Percentiles rank a stretch among this genome's conserved stretches.
Evolutionary conservation across 2,113 vertebrate species (phyloP).

Genomic region (Siniperca knerii): DNA sequence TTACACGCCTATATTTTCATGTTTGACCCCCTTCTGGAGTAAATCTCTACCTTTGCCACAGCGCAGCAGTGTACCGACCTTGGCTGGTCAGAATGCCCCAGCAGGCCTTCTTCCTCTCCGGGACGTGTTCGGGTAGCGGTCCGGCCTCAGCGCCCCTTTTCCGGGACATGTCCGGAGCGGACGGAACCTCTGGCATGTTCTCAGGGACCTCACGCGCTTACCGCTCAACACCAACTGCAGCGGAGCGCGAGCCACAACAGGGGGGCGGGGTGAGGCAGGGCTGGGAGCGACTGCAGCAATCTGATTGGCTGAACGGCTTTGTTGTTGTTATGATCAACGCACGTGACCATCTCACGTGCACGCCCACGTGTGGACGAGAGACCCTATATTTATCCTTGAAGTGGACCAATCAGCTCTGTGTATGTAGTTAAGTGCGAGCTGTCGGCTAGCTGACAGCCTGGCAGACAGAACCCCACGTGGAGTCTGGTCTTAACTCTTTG

Average conservation of each 20-base stretch:
- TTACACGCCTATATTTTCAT: too few relatives aligned
- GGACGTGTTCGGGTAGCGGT: slow-evolving; percentile 74
- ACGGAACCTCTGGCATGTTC: slow-evolving; percentile 82
- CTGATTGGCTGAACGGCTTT: slow-evolving; percentile 77
- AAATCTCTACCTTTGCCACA: neutral
- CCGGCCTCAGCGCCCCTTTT: slow-evolving; percentile 70
- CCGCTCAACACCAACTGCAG: slow-evolving; percentile 32
- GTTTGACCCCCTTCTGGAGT: neutral
- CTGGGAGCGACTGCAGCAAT: slow-evolving; percentile 64
- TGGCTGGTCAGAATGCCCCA: slow-evolving; percentile 97
- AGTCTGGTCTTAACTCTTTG: neutral
- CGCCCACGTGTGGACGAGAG: slow-evolving; percentile 46
- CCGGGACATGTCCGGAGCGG: slow-evolving; percentile 56
- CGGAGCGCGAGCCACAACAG: neutral
- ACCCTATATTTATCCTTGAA: slow-evolving; percentile 34
- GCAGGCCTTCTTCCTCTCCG: slow-evolving; percentile 86
- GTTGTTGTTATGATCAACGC: slow-evolving; percentile 50
- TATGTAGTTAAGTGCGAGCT: too few relatives aligned
- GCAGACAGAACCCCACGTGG: neutral
- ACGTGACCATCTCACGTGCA: slow-evolving; percentile 59
- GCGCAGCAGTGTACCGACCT: slow-evolving; percentile 86
- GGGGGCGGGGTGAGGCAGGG: neutral
- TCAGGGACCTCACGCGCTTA: neutral
- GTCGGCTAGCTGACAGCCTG: neutral
- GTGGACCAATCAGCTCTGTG: neutral